phyloP scores from a whole-genome alignment of 2,888 invertebrate species.

The Oligia latruncula region DNA sequence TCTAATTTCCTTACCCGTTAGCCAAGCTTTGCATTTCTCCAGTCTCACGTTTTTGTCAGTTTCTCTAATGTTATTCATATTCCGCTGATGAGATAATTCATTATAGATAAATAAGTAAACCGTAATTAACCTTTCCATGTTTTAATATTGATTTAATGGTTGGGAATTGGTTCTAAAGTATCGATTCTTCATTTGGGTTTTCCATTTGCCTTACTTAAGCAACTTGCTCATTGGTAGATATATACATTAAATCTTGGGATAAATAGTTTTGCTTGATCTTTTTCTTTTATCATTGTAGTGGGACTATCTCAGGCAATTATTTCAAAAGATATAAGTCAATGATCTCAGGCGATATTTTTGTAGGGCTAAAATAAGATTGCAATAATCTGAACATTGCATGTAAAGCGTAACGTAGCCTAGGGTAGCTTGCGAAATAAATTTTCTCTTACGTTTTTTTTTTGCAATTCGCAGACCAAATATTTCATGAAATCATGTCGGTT shows the following conservation, averaged over 20 bases:
- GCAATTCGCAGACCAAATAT: background rate
- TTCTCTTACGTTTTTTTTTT: background rate
- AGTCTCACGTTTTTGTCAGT: slow-evolving; percentile 75
- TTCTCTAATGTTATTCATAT: slow-evolving; percentile 55
- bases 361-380: background rate
- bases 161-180: background rate
- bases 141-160: slow-evolving; percentile 19
- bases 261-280: background rate
- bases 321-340: no score
- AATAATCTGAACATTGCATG: background rate
- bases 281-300: background rate
- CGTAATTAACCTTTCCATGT: slow-evolving; percentile 24
- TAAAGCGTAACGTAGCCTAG: background rate
- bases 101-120: slow-evolving; percentile 32
- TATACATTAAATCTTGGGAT: background rate
- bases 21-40: slow-evolving; percentile 40
- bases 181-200: background rate
- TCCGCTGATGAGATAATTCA: slow-evolving; percentile 53
- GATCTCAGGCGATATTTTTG: background rate
- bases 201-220: background rate
- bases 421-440: background rate
- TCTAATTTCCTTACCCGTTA: slow-evolving; percentile 48
- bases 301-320: no score
- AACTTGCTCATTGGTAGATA: background rate
- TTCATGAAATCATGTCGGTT: background rate